Evolutionary conservation across 2,113 vertebrate genomes (phyloP).

Genomic region (Xiphorhynchus elegans): DNA sequence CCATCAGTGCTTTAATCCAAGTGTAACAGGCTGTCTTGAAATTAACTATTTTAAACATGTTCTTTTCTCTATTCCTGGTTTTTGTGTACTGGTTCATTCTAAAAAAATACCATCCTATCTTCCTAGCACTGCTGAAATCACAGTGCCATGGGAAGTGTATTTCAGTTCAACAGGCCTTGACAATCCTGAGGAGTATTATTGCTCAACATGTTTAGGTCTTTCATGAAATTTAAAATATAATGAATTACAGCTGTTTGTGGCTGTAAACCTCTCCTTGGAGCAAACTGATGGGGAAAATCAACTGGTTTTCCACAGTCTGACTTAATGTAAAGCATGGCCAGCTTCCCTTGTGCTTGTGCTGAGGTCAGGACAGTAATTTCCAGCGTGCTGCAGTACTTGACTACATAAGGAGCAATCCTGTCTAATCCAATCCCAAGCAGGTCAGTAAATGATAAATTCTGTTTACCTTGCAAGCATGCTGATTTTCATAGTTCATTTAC

Average conservation of each 20-base stretch:
- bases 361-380: conserved; percentile 35
- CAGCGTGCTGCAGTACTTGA: not conserved
- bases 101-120: not conserved
- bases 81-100: not conserved
- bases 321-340: conserved; percentile 8
- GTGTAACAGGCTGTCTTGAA: not conserved
- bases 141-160: not conserved
- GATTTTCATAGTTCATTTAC: conserved; percentile 42
- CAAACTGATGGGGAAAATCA: conserved; percentile 32
- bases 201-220: not conserved
- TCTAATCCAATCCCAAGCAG: conserved; percentile 15
- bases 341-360: not conserved
- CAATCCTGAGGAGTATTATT: conserved; percentile 4
- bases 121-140: not conserved
- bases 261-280: not conserved
- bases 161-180: conserved; percentile 34
- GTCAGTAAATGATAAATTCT: conserved; percentile 60
- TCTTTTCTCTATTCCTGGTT: not conserved
- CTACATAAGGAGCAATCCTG: conserved; percentile 42
- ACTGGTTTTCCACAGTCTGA: not conserved
- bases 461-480: conserved; percentile 43
- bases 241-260: conserved; percentile 41
- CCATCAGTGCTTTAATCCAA: not conserved
- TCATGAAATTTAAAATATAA: conserved; percentile 16
- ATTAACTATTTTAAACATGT: not conserved